Evolutionary conservation across 2,888 invertebrate species (phyloP).

Genomic region (Melieria crassipennis): DNA sequence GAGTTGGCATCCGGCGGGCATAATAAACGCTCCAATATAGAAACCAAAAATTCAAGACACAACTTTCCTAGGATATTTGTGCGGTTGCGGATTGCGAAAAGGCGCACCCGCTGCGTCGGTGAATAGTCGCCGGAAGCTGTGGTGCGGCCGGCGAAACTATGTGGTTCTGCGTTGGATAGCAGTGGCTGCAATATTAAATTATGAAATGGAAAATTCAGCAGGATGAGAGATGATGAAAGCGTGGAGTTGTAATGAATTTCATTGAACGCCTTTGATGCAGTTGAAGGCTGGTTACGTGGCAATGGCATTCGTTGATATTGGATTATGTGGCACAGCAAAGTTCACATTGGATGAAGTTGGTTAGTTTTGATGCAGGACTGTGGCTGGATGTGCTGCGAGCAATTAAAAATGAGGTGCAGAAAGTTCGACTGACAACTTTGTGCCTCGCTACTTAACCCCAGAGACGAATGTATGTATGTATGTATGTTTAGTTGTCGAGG

Average conservation of each 20-base stretch:
- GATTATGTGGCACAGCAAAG: slow-evolving; percentile 1
- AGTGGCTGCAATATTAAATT: slow-evolving; percentile 24
- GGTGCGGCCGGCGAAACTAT: no score
- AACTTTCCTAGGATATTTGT: slow-evolving; percentile 37
- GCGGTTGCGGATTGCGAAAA: slow-evolving; percentile 22
- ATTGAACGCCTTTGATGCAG: slow-evolving; percentile 14
- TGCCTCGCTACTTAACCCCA: no score
- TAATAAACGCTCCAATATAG: slow-evolving; percentile 38
- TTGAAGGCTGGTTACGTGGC: neutral
- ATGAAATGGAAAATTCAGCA: slow-evolving; percentile 21
- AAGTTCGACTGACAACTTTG: no score
- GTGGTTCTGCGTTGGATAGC: neutral
- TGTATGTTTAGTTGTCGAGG: neutral
- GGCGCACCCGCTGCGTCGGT: slow-evolving; percentile 11
- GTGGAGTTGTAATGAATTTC: slow-evolving; percentile 28
- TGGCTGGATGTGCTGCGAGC: no score
- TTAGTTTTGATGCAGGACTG: no score
- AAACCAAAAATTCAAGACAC: slow-evolving; percentile 34
- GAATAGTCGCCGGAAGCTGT: neutral
- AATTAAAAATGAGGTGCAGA: no score
- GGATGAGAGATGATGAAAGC: neutral
- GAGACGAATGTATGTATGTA: neutral
- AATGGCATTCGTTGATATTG: slow-evolving; percentile 5
- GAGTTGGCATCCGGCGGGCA: slow-evolving; percentile 30
- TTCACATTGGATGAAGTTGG: no score